These are phyloP conservation scores for Doryteuthis pealeii DNA, from an alignment of 1,140 invertebrate genomes.

Conservation along the genomic window DNA sequence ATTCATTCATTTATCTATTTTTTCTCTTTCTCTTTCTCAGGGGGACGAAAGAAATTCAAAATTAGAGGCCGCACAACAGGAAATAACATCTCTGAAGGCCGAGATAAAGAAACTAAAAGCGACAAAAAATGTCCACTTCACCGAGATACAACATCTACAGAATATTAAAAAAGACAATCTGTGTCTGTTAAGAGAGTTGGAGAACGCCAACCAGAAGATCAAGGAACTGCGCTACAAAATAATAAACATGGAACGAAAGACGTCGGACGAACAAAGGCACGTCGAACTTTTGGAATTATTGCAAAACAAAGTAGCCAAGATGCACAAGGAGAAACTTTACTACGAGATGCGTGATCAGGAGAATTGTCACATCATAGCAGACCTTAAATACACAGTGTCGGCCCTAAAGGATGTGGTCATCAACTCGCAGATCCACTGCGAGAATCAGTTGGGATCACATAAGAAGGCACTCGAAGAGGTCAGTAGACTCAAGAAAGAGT, in stretches of 20 bases:
- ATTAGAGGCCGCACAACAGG: neutral
- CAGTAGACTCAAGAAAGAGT: no score
- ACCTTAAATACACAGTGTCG: no score
- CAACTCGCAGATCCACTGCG: no score
- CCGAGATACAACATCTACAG: neutral
- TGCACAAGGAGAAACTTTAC: neutral
- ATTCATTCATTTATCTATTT: no score
- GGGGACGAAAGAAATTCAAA: neutral
- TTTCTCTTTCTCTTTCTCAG: no score
- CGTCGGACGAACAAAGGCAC: neutral
- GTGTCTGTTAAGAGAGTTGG: neutral
- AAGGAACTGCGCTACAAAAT: neutral
- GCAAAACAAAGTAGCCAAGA: neutral
- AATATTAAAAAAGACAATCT: neutral
- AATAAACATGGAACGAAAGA: neutral
- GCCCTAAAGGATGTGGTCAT: no score
- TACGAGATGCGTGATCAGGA: neutral
- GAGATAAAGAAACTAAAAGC: neutral
- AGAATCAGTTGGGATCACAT: no score
- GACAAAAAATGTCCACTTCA: neutral
- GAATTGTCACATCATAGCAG: no score
- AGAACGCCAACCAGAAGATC: neutral
- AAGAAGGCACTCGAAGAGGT: no score
- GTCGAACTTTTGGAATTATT: neutral
- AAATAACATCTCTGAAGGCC: neutral